Base-by-base conservation (phyloP, 2,888 invertebrate species). In the Archips xylosteana region DNA sequence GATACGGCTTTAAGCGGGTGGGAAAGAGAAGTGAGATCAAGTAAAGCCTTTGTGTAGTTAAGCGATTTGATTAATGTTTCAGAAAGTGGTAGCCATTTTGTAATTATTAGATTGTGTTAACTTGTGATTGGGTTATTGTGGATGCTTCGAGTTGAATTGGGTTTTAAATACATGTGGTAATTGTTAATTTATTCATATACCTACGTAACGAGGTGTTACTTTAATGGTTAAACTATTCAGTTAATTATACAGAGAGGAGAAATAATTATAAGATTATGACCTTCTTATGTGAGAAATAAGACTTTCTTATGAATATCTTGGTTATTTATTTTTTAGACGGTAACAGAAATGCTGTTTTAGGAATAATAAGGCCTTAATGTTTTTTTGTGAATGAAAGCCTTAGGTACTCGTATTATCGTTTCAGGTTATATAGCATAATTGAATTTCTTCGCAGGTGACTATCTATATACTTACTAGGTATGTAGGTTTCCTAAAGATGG, bases 31-130 rank as follows among this genome's bases (percentile, higher is more conserved):
- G 71, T 78, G 81, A 88, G 87, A 86, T 87, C 87, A 87, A 89
- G 88, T 86, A 85, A 85, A 85, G 84, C 84, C 79, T 85, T 89
- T 89, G 89, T 89, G 78, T 82, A 82, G 59, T 71, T 70, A 57
- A 36, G 66, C 54, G 45, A 60, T 60, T 73, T 74, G 70, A 69
- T 74, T 61, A 71, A 66, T 71, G 71, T 49, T 67, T 72, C 49
- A 64, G 65, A 64, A 71, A 73, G 57, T 60, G 73, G 57, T 64
- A 69, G 73, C 57, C 66, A 66, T 73, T 72, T 62, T 65, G 65
- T 51, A 57, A 47, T 73, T 64, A 63, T 64, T 69, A 59, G 34
- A 47, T 64, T 47, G 32, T 64, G 49, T 68, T n/a, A 47, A 61
- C 39, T n/a, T 66, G 71, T 68, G 68, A 72, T 72, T 63, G 45